Evolutionary conservation across 2,888 invertebrate genomes (phyloP).

Genomic region (Ferdinandea cuprea): DNA sequence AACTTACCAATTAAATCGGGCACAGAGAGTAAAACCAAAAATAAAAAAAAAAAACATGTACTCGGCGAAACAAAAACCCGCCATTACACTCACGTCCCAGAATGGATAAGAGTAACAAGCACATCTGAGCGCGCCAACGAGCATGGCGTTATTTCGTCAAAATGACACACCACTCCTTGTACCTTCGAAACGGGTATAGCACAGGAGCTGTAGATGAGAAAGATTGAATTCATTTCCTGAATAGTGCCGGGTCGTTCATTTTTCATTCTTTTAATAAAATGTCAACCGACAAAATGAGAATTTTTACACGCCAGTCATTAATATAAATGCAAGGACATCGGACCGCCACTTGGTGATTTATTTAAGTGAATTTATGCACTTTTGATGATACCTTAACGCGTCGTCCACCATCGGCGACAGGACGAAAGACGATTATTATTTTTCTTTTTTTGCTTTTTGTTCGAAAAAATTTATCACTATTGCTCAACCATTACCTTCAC

Average conservation of each 20-base stretch:
- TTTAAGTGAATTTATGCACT: conserved; percentile 63
- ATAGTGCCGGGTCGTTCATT: conserved; percentile 39
- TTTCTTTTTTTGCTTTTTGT: conserved; percentile 3
- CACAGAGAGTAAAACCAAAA: background rate
- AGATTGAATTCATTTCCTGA: conserved; percentile 47
- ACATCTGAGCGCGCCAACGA: background rate
- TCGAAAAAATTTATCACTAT: conserved; percentile 47
- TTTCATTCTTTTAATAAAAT: conserved; percentile 70
- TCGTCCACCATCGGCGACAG: conserved; percentile 5
- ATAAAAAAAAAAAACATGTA: conserved; percentile 3
- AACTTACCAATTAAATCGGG: conserved; percentile 27
- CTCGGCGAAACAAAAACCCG: background rate
- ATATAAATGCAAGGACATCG: conserved; percentile 63
- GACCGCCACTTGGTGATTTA: conserved; percentile 61
- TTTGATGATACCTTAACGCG: conserved; percentile 50
- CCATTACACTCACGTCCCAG: background rate
- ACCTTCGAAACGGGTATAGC: background rate
- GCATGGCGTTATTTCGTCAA: background rate
- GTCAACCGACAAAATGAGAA: conserved; percentile 62
- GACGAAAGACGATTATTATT: conserved; percentile 22
- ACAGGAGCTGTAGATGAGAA: background rate
- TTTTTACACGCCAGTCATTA: conserved; percentile 64
- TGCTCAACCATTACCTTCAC: background rate
- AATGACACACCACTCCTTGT: background rate
- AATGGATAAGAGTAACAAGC: conserved; percentile 9